Evolutionary conservation across 1,140 invertebrate genomes (phyloP), one percentile per base, ranked within the genome.

Genomic region (Chrysopa pallens): DNA sequence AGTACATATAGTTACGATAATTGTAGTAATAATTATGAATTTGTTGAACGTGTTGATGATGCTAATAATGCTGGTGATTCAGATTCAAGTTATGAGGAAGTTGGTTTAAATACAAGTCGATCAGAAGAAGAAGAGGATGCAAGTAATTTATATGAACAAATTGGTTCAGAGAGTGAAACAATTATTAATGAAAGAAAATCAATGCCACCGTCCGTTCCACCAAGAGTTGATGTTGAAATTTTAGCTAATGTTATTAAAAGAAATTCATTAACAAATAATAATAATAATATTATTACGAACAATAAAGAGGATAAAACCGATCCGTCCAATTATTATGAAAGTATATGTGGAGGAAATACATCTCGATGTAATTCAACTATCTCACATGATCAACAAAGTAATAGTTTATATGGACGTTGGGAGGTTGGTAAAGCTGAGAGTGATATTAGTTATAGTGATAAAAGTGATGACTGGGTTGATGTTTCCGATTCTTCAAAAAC

Each of bases 391-490:
- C 70, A 75, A 47, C 73, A 74, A 51, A 76, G 71, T 8, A 77
- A 77, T 47, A 76, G 73, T 48, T 63, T 77, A 1, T 77, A 77
- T 46, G 63, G 68, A 43, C 53, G 66, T 40, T 63, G 68, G 8
- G 59, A 71, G 39, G 59, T 69, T 9, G 67, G 69, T 44, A 51
- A 59, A 52, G 15, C 52, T 51, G 48, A 51, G 38, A 61, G 60
- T 48, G 63, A 61, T 27, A 59, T 64, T 4, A 69, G 66, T 47
- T 59, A 66, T 38, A 72, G 68, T 44, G 72, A 74, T 46, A 64
- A 69, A 29, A 76, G 73, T 50, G 74, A 77, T 43, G 74, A 75
- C 45, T 77, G 74, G 74, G 68, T 73, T 38, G 74, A 77, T 48
- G 62, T 77, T 6, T 73, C 71, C 14, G 73, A 76, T 48, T 64